These are phyloP conservation scores for Nanorana parkeri DNA, from an alignment of 2,113 vertebrate species.

Conservation along the genomic window DNA sequence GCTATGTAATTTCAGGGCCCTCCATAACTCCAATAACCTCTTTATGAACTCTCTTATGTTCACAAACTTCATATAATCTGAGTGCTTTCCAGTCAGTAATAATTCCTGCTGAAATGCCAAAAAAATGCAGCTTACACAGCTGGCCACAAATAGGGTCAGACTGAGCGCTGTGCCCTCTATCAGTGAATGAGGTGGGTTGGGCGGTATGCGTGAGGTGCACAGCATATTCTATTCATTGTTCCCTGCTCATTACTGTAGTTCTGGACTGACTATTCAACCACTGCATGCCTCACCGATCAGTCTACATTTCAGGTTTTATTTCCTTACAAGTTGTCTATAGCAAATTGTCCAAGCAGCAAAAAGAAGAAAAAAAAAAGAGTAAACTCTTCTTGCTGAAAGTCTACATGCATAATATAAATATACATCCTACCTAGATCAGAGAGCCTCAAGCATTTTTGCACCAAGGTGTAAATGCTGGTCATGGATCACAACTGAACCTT, in stretches of 20 bases:
- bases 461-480: too few relatives aligned
- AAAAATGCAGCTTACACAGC: background rate
- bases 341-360: constrained; percentile 5
- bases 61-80: constrained; percentile 19
- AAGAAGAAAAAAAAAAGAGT: too few relatives aligned
- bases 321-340: constrained; percentile 19
- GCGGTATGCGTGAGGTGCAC: background rate
- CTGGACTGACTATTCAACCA: background rate
- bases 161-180: constrained; percentile 29
- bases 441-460: too few relatives aligned
- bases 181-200: background rate
- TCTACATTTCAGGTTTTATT: constrained; percentile 37
- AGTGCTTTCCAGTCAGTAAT: background rate
- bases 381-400: too few relatives aligned
- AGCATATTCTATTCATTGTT: background rate
- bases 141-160: constrained; percentile 27
- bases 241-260: background rate
- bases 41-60: background rate
- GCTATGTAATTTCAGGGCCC: background rate
- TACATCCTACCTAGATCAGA: too few relatives aligned
- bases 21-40: background rate
- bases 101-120: constrained; percentile 7
- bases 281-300: constrained; percentile 15
- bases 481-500: too few relatives aligned
- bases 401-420: too few relatives aligned